Conservation (phyloP, 2,888 invertebrate genomes). For the Lasioglossum lativentre region DNA sequence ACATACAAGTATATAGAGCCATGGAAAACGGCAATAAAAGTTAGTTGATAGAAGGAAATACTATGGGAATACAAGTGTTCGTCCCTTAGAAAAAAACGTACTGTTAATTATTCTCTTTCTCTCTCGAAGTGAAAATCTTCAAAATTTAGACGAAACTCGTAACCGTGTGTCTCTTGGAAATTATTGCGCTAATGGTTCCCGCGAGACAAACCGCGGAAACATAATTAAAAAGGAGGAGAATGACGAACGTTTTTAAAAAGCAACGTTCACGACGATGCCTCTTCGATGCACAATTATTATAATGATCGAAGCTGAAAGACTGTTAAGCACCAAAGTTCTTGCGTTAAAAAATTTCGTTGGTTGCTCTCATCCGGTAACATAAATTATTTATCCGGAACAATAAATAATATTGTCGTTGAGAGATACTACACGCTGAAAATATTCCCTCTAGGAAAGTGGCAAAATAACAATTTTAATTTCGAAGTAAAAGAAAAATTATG, state of each 20-base stretch:
- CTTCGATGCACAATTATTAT: background rate
- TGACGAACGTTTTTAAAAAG: background rate
- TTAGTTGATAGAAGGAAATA: conserved; percentile 1
- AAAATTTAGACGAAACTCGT: conserved; percentile 21
- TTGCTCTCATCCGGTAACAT: background rate
- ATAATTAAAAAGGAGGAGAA: background rate
- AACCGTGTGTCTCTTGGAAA: too few relatives aligned
- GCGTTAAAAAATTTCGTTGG: background rate
- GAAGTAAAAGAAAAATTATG: background rate
- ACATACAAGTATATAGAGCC: background rate
- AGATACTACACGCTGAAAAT: background rate
- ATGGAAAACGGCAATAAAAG: background rate
- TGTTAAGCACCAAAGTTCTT: too few relatives aligned
- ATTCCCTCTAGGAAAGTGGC: background rate
- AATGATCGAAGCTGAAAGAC: background rate
- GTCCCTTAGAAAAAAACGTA: background rate
- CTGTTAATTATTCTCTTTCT: background rate
- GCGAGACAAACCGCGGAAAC: too few relatives aligned
- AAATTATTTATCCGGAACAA: too few relatives aligned
- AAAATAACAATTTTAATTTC: background rate
- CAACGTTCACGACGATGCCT: background rate
- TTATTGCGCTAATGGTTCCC: too few relatives aligned
- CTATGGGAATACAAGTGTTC: background rate
- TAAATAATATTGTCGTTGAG: background rate
- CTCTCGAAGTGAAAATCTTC: conserved; percentile 31